Percentiles rank a stretch among this genome's conserved stretches.
These are phyloP conservation scores for Onychostoma macrolepis DNA, from an alignment of 2,113 vertebrate species.

Conservation along the genomic window DNA sequence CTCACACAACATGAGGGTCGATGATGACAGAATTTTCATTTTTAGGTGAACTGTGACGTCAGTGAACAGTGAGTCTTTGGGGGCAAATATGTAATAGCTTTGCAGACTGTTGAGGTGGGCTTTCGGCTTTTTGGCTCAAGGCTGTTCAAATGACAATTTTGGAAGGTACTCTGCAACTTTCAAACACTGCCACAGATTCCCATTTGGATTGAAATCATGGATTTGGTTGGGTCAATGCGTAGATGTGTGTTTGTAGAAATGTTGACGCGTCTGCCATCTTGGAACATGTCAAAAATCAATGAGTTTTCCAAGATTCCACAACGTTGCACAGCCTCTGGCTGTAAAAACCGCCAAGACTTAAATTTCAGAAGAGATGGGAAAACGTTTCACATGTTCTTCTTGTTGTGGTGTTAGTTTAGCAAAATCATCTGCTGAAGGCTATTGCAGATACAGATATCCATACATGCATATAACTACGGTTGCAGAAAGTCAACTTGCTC, in stretches of 20 bases:
- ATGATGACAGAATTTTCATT: neutral
- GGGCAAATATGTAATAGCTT: neutral
- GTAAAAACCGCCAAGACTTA: neutral
- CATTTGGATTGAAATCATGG: neutral
- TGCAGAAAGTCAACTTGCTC: no score
- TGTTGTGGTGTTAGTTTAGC: neutral
- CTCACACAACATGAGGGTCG: neutral
- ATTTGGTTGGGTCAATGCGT: neutral
- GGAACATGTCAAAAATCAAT: neutral
- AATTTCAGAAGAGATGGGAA: no score
- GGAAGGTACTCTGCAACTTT: neutral
- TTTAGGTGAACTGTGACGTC: neutral
- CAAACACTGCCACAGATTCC: neutral
- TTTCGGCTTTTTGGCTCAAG: neutral
- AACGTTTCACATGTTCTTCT: neutral
- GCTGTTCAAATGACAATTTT: slow-evolving; percentile 5
- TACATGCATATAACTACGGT: neutral
- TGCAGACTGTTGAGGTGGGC: neutral
- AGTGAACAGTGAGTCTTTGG: neutral
- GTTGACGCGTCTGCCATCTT: neutral
- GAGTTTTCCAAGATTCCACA: neutral
- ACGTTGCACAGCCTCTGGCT: neutral
- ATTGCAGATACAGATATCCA: neutral
- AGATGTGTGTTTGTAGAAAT: neutral
- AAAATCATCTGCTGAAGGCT: neutral